phyloP scores from a whole-genome alignment of 2,113 vertebrate genomes.

The Epinephelus fuscoguttatus region DNA sequence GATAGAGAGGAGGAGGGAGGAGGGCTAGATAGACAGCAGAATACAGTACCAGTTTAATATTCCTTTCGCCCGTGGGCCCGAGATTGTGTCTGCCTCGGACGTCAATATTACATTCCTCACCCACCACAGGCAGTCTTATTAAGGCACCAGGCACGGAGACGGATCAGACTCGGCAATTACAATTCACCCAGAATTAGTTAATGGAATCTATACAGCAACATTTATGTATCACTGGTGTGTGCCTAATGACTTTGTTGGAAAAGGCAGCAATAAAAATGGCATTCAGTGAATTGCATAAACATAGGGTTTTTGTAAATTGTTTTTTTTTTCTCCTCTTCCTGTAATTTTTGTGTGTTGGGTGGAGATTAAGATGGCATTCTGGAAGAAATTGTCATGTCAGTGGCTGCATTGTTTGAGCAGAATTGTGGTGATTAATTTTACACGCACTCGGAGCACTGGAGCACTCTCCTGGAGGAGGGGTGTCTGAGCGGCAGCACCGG shows the following conservation, averaged over 20 bases:
- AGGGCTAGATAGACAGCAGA: conserved; percentile 78
- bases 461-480: conserved; percentile 71
- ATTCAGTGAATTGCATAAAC: conserved; percentile 83
- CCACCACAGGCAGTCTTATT: conserved; percentile 87
- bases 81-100: conserved; percentile 87
- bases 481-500: conserved; percentile 56
- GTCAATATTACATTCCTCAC: conserved; percentile 87
- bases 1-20: conserved; percentile 75
- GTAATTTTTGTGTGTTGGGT: conserved; percentile 80
- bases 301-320: conserved; percentile 78
- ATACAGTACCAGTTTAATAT: conserved; percentile 85
- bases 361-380: conserved; percentile 87
- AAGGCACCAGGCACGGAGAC: conserved; percentile 82
- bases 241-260: conserved; percentile 86
- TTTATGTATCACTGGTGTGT: conserved; percentile 82
- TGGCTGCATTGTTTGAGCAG: conserved; percentile 83
- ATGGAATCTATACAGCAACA: conserved; percentile 85
- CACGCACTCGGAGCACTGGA: conserved; percentile 72
- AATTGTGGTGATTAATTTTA: conserved; percentile 86
- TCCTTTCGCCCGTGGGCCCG: conserved; percentile 84
- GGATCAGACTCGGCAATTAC: conserved; percentile 87
- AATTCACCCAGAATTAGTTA: conserved; percentile 85
- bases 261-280: conserved; percentile 80
- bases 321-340: conserved; percentile 65
- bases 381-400: conserved; percentile 84